Evolutionary conservation across 1,140 invertebrate genomes (phyloP), one percentile per base, ranked within the genome.

Genomic region (Drosophila chauvacae): DNA sequence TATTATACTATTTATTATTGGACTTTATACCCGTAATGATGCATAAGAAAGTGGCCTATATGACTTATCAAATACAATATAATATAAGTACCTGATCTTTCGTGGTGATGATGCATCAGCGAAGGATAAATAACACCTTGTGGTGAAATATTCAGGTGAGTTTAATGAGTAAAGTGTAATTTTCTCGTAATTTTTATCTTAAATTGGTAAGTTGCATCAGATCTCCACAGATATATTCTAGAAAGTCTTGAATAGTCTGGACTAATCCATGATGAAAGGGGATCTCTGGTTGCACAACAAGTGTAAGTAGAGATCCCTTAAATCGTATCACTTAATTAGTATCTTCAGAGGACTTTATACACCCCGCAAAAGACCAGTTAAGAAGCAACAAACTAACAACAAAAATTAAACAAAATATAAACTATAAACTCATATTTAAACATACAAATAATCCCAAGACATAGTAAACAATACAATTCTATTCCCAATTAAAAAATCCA

Each of bases 101-200:
- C 20, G 20, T 55, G 33, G 9, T 37, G 33, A 55, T 55, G 51
- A 55, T 37, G 51, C 33, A 26, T 56, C 53, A 39, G 9, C 33
- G 0, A 56, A 56, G 37, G 53, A 56, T 39, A n/a, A 56, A 39
- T 56, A 39, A 26, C 53, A 39, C 14, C 20, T 56, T 13, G 1
- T 41, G 35, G 9, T 39, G 20, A 56, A 56, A 56, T 56, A 56
- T n/a, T 2, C 9, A 6, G 13, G 13, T 26, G 16, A 26, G 20
- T 55, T n/a, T 6, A 6, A 9, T 3, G 4, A 23, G 35, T 55
- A 26, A 3, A 23, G 9, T 1, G 33, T 3, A 16, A 23, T 55
- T 37, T 55, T 55, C 18, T 55, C 4, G 14, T 37, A 23, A 16
- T 16, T 37, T 9, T 26, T n/a, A 39, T 26, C 37, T 56, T 39